Conservation (phyloP, 2,113 vertebrate species). For the Eolophus roseicapilla region DNA sequence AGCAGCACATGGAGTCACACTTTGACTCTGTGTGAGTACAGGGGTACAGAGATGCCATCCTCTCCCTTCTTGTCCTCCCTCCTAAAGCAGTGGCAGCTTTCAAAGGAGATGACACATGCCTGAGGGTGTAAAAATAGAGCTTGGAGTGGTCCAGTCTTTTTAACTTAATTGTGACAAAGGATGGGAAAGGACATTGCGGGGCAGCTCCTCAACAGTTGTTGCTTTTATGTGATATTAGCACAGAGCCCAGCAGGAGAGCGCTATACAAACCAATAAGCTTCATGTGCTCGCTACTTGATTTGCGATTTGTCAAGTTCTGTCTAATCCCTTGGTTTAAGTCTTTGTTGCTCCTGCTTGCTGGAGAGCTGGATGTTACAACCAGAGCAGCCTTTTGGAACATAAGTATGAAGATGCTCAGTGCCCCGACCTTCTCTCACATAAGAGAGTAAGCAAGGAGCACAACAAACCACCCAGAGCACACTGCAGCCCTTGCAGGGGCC, state of each 20-base stretch:
- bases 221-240: conserved; percentile 1
- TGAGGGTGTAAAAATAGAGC: background rate
- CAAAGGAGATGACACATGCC: background rate
- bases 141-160: background rate
- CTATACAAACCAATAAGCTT: background rate
- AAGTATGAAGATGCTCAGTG: background rate
- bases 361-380: background rate
- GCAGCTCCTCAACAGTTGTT: conserved; percentile 14
- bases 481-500: background rate
- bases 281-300: background rate
- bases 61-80: background rate
- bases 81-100: background rate
- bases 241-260: background rate
- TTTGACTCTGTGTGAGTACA: background rate
- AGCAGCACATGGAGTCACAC: background rate
- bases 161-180: conserved; percentile 22
- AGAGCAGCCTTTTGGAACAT: background rate
- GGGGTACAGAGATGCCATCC: background rate
- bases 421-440: background rate
- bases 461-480: rapidly evolving
- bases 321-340: background rate
- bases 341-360: background rate
- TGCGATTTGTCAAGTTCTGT: background rate
- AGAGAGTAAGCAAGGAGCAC: background rate
- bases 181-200: background rate